Base-by-base conservation (phyloP, 2,113 vertebrate species). In the Arothron firmamentum region DNA sequence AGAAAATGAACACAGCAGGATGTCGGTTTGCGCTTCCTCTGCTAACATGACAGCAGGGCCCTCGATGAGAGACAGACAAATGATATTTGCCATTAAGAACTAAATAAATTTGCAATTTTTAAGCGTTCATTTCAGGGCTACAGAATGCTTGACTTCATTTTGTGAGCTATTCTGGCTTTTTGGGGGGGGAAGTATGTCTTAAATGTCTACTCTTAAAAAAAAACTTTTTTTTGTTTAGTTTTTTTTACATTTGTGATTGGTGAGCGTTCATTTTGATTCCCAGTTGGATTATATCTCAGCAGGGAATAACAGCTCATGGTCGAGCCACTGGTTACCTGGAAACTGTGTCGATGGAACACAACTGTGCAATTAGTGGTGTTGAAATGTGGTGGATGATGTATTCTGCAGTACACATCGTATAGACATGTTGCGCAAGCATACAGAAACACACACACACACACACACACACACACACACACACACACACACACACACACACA, bases 1-100 rank as follows among this genome's bases (percentile, higher is more conserved):
- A 78, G 75, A 77, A 77, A 77, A 87, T 82, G 53, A 80, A 77
- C 76, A 72, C 78, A 77, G 79, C 74, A 80, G 77, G 78, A 82
- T 83, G 83, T 80, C 72, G 81, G 34, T 77, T 80, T 82, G 57
- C 65, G 63, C 71, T 72, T 77, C 75, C 56, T 54, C 59, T 68
- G 69, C 70, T 70, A 77, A 78, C 73, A 51, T 52, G 75, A 68
- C 53, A 52, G 59, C 64, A 34, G 34, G 62, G 78, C 67, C 57
- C 52, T 31, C 62, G 65, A 80, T 61, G 38, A 72, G 72, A 70
- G 55, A 57, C 61, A 54, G 38, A 75, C 57, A 54, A 70, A 72
- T 72, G 28, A 47, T 47, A 13, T 38, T 38, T 38, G 34, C 34
- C 2, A 38, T 38, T 20, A 19, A 18, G 47, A 21, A 42, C 20